These are phyloP conservation scores for Panagrolaimus sp. DNA, from an alignment of 1,140 invertebrate species.

Conservation along the genomic window DNA sequence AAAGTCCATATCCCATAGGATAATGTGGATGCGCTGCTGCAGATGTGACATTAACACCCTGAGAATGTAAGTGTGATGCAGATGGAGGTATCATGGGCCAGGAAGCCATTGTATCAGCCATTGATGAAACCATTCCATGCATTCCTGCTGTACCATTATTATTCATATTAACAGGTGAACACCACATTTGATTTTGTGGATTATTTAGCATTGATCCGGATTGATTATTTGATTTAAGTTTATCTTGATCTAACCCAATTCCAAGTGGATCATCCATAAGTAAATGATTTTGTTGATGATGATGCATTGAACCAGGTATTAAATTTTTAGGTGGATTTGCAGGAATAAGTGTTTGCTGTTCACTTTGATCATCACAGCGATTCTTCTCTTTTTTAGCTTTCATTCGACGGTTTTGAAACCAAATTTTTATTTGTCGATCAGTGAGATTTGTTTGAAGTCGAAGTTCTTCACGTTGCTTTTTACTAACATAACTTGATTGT, in stretches of 20 bases:
- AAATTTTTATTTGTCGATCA: constrained; percentile 51
- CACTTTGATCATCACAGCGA: constrained; percentile 24
- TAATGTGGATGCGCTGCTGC: constrained; percentile 1
- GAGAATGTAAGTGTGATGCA: constrained; percentile 5
- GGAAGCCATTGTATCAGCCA: constrained; percentile 4
- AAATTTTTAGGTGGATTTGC: constrained; percentile 18
- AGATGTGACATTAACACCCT: neutral
- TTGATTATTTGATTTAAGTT: constrained; percentile 4
- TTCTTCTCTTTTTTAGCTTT: constrained; percentile 44
- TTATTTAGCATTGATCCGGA: neutral
- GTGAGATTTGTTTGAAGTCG: constrained; percentile 44
- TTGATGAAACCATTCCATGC: constrained; percentile 8
- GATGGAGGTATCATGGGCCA: neutral
- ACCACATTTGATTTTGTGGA: constrained; percentile 5
- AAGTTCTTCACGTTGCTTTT: constrained; percentile 49
- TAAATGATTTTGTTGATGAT: neutral
- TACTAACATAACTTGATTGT: constrained; percentile 40
- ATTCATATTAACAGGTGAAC: neutral
- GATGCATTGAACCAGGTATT: neutral
- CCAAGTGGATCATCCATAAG: constrained; percentile 6
- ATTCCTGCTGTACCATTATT: neutral
- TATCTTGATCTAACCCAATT: constrained; percentile 7
- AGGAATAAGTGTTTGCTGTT: constrained; percentile 15
- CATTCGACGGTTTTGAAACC: constrained; percentile 53
- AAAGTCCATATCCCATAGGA: constrained; percentile 7